Evolutionary conservation across 64 coral and sea anemone species (phyloP).

Genomic region (Dendronephthya gigantea): DNA sequence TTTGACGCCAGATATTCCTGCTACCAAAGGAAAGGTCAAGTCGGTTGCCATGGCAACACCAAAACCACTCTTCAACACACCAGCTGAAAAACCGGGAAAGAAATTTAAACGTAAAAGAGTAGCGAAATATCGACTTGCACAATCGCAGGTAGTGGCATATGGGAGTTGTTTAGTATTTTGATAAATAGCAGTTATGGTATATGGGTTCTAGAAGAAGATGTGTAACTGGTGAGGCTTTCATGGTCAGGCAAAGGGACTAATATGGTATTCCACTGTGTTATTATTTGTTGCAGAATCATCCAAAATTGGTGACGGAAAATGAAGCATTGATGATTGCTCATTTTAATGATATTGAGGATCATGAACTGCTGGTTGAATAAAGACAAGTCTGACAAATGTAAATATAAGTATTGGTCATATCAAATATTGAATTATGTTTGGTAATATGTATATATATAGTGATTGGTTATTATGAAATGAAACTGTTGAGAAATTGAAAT

Average conservation of each 20-base stretch:
- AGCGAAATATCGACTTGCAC: neutral
- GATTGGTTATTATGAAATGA: too few species aligned
- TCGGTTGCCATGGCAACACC: neutral
- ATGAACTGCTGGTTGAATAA: neutral
- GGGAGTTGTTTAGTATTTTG: too few species aligned
- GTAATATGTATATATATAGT: too few species aligned
- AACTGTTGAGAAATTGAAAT: too few species aligned
- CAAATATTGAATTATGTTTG: too few species aligned
- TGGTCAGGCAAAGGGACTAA: too few species aligned
- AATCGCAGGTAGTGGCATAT: neutral
- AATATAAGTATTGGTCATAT: too few species aligned
- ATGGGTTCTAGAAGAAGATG: too few species aligned
- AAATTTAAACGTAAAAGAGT: neutral
- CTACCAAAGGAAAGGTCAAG: neutral
- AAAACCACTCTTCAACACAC: neutral
- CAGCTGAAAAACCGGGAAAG: neutral
- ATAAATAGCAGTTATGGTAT: too few species aligned
- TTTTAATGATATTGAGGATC: neutral
- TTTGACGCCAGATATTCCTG: neutral
- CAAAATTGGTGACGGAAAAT: neutral
- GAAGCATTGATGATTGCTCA: neutral
- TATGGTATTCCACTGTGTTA: too few species aligned
- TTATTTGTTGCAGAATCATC: neutral
- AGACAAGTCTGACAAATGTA: too few species aligned
- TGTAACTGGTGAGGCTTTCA: too few species aligned